Evolutionary conservation across 2,888 invertebrate species (phyloP), one percentile per base, ranked within the genome.

Genomic region (Chloromyia formosa): DNA sequence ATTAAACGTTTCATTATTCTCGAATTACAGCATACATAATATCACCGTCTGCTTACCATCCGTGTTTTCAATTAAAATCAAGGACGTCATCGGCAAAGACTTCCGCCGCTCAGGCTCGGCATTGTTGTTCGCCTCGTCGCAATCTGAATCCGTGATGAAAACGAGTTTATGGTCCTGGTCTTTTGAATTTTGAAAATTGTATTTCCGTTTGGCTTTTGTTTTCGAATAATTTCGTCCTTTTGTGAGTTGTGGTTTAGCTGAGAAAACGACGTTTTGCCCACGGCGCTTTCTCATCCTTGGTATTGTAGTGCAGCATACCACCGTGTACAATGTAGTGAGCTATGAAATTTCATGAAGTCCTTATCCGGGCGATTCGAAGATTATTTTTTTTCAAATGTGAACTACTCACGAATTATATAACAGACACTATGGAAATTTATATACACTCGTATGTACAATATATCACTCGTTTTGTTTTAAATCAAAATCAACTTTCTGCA

Each of bases 201-300:
- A 35, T 18, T 20, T 66, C 45, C 56, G 20, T 35, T 71, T 56
- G 1, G 40, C 56, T 66, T 71, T 71, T 27, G 56, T 35, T 40
- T 56, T 71, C 1, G 18, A n/a, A 40, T 23, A 71, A 20, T 58
- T 71, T 42, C 42, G 18, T 9, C 58, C 56, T 56, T 71, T 71
- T 27, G 68, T 53, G 12, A 35, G 27, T 7, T 35, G 27, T 16
- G 45, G 45, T 40, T 58, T 71, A 58, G 42, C 42, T 45, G 66
- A 16, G 20, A 66, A 66, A 40, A 56, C 14, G 23, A 53, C 40
- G 4, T 23, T 35, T 14, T 71, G 56, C 40, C 56, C 20, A 42
- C 18, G 56, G 7, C 58, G 71, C 23, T 71, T 71, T 71, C 71
- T 71, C 71, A 71, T 71, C 40, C 56, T 56, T 66, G 18, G 49